phyloP scores from a whole-genome alignment of 2,797 vertebrate genomes.

The Gymnoscopelus braueri region DNA sequence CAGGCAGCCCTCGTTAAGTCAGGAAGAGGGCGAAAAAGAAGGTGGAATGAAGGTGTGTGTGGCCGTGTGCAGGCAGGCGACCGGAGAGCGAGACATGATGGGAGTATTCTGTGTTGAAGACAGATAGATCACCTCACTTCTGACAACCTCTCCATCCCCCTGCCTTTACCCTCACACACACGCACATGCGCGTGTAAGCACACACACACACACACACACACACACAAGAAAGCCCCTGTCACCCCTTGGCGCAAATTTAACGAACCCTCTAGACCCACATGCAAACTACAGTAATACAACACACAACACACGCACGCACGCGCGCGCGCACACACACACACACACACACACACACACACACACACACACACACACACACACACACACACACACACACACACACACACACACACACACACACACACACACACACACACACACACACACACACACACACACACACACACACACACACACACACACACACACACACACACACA shows the following conservation, averaged over 20 bases:
- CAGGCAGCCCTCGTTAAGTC: no score
- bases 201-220: slow-evolving; percentile 8
- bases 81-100: background rate
- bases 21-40: no score
- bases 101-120: slow-evolving; percentile 2
- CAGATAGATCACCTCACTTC: slow-evolving; percentile 22
- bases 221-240: slow-evolving; percentile 39
- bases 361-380: slow-evolving; percentile 14
- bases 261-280: slow-evolving; percentile 24
- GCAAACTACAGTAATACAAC: background rate
- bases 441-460: no score
- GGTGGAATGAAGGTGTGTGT: no score
- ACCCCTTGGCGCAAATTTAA: slow-evolving; percentile 60
- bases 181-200: background rate
- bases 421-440: no score
- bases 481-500: no score
- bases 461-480: no score
- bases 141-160: slow-evolving; percentile 15
- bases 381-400: no score
- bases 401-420: no score
- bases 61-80: no score
- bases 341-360: slow-evolving; percentile 19
- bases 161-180: background rate
- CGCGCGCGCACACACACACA: slow-evolving; percentile 1
- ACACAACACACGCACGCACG: background rate